Evolutionary conservation across 2,113 vertebrate genomes (phyloP), one percentile per base, ranked within the genome.

Genomic region (Sylvilagus bachmani): DNA sequence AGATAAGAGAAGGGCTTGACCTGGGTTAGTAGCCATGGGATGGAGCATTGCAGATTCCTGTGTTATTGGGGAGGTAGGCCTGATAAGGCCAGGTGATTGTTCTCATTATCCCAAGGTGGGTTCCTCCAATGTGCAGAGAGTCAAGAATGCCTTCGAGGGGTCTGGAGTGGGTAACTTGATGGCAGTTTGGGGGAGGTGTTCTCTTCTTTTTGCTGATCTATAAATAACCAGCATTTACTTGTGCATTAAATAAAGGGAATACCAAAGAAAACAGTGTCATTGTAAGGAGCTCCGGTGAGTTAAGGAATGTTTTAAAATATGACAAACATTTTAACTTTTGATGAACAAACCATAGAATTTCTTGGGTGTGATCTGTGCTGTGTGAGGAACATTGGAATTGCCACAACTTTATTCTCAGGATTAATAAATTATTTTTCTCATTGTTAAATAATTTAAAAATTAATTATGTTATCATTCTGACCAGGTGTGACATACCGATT

Each of bases 401-500:
- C 71, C 89, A 89, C 24, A 95, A 91, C 13, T 77, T 90, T 92
- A 74, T 85, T 82, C n/a, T 86, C 55, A 91, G 91, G 55, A 62
- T 90, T 93, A 90, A 89, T 91, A 89, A 95, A 95, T 73, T 93
- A 25, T 75, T 97, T 84, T 90, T 49, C 22, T 71, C 27, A 62
- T 93, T 67, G 89, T 93, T 96, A 44, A 44, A 44, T 6, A 95
- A 96, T 93, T 95, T 93, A 89, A 95, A 80, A 96, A 89, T 67
- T 93, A 96, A 95, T 94, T 94, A 86, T 53, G 27, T 80, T 95
- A 87, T 85, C 91, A 88, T 95, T 69, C 78, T 97, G 92, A 90
- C 92, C 91, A 96, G 90, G 77, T 96, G 84, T 89, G 77, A 96
- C 93, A 90, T 90, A 83, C 67, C 91, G 58, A 89, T 96, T 95